Evolutionary conservation across 2,888 invertebrate genomes (phyloP).

Genomic region (Xylophagus ater): DNA sequence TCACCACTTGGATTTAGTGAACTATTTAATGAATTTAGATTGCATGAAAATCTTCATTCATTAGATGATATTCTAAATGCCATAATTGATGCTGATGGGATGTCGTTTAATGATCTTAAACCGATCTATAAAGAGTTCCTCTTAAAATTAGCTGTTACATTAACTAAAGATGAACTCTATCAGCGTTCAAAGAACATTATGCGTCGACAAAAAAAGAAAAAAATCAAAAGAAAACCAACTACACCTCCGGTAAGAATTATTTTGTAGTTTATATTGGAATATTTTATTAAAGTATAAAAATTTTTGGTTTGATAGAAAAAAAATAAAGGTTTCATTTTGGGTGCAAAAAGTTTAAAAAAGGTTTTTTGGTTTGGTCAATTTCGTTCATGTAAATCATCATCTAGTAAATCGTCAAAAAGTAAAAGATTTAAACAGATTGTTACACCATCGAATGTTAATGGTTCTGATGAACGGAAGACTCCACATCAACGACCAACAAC

Average conservation of each 20-base stretch:
- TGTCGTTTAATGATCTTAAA: slow-evolving; percentile 86
- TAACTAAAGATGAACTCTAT: slow-evolving; percentile 86
- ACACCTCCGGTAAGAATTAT: too few species aligned
- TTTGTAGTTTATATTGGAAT: neutral
- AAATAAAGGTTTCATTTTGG: slow-evolving; percentile 48
- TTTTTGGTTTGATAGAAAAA: slow-evolving; percentile 39
- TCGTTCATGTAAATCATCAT: slow-evolving; percentile 29
- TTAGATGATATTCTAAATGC: slow-evolving; percentile 79
- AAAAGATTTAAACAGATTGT: slow-evolving; percentile 35
- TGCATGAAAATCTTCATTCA: slow-evolving; percentile 78
- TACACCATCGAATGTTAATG: slow-evolving; percentile 40
- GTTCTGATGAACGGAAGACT: too few species aligned
- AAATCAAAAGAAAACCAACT: slow-evolving; percentile 46
- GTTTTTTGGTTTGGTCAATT: slow-evolving; percentile 48
- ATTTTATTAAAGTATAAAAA: neutral
- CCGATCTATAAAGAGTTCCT: slow-evolving; percentile 86
- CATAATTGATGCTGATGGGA: slow-evolving; percentile 83
- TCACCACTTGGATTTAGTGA: slow-evolving; percentile 79
- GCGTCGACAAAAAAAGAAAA: slow-evolving; percentile 68
- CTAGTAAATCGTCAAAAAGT: slow-evolving; percentile 8
- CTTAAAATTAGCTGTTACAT: slow-evolving; percentile 71
- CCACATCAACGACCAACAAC: slow-evolving; percentile 34
- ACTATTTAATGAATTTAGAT: slow-evolving; percentile 74
- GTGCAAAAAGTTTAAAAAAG: slow-evolving; percentile 49
- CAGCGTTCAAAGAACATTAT: slow-evolving; percentile 82